phyloP scores from a whole-genome alignment of 1,140 invertebrate species.

The Listronotus oregonensis region DNA sequence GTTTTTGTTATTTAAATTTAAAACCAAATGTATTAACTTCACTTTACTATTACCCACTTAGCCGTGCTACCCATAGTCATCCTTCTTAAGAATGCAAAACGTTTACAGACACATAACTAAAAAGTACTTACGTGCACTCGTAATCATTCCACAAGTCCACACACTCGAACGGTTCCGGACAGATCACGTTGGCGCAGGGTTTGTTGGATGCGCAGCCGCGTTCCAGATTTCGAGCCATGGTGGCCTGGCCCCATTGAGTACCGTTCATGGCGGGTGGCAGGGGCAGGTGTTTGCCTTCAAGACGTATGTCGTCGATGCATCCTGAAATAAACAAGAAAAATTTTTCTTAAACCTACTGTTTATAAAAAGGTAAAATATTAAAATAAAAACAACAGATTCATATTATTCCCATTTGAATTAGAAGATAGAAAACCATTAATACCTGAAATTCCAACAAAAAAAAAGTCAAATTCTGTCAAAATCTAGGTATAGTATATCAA shows the following conservation, averaged over 20 bases:
- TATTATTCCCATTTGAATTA: too few relatives aligned
- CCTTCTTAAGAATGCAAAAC: not conserved
- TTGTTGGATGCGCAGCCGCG: slow-evolving; percentile 92
- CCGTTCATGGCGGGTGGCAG: slow-evolving; percentile 91
- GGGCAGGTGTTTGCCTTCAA: slow-evolving; percentile 91
- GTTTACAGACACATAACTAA: not conserved
- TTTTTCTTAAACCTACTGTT: too few relatives aligned
- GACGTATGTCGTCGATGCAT: slow-evolving; percentile 82
- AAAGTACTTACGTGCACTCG: slow-evolving; percentile 90
- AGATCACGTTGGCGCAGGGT: slow-evolving; percentile 89
- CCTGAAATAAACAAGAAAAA: slow-evolving; percentile 62
- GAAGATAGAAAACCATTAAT: too few relatives aligned
- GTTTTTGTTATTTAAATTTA: too few relatives aligned
- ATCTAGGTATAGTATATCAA: too few relatives aligned
- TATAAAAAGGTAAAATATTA: too few relatives aligned
- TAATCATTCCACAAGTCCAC: slow-evolving; percentile 96
- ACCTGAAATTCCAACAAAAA: too few relatives aligned
- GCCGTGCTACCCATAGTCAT: too few relatives aligned
- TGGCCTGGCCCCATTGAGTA: slow-evolving; percentile 92
- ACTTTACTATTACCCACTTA: too few relatives aligned
- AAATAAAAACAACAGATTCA: too few relatives aligned
- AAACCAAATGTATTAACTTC: too few relatives aligned
- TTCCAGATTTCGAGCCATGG: slow-evolving; percentile 87
- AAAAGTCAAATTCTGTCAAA: too few relatives aligned
- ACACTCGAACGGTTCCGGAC: slow-evolving; percentile 92